Conservation (phyloP, 2,888 invertebrate genomes). For the Lasioglossum zephyrum region DNA sequence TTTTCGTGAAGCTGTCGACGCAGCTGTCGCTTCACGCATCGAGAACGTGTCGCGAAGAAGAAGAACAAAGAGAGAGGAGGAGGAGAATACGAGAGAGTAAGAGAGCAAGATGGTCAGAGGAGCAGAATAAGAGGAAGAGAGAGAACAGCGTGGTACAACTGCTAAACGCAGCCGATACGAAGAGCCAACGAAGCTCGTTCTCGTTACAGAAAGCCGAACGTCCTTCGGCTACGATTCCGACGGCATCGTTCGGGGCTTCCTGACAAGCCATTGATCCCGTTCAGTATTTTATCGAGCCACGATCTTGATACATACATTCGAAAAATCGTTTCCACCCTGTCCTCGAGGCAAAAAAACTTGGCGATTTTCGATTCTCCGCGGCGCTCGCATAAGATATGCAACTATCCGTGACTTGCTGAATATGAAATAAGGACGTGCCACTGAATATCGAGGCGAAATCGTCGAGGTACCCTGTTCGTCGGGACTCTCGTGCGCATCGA, state of each 20-base stretch:
- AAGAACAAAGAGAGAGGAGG: background rate
- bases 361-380: constrained; percentile 35
- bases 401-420: constrained; percentile 57
- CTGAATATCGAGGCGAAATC: constrained; percentile 54
- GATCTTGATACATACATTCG: constrained; percentile 12
- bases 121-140: constrained; percentile 16
- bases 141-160: constrained; percentile 17
- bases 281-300: constrained; percentile 5
- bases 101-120: constrained; percentile 10
- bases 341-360: constrained; percentile 25
- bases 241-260: background rate
- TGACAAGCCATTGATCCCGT: constrained; percentile 3
- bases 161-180: constrained; percentile 21
- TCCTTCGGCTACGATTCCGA: constrained; percentile 12
- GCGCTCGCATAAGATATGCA: constrained; percentile 57
- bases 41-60: constrained; percentile 53
- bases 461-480: background rate
- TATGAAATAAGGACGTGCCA: constrained; percentile 42
- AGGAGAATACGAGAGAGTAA: background rate
- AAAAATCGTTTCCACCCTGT: constrained; percentile 2
- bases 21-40: constrained; percentile 65
- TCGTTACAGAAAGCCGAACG: constrained; percentile 4
- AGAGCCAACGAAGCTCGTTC: constrained; percentile 17
- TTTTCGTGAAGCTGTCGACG: constrained; percentile 60
- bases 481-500: constrained; percentile 43